Evolutionary conservation across 2,888 invertebrate genomes (phyloP).

Genomic region (Hypercompe scribonia): DNA sequence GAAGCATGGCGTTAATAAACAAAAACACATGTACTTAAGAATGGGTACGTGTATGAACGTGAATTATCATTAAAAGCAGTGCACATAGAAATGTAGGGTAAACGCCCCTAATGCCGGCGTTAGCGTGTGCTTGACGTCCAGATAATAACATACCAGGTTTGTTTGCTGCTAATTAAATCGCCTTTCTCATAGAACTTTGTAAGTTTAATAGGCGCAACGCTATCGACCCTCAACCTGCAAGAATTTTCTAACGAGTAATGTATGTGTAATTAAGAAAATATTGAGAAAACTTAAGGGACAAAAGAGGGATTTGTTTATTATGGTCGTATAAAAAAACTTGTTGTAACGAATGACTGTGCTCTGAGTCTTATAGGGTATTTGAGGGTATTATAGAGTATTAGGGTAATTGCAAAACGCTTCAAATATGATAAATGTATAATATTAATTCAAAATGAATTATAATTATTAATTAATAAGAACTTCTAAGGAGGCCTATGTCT

Average conservation of each 20-base stretch:
- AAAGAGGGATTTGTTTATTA: background rate
- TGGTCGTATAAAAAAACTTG: background rate
- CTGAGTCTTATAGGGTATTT: too few species aligned
- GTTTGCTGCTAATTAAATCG: constrained; percentile 67
- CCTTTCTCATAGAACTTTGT: constrained; percentile 66
- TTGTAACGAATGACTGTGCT: too few species aligned
- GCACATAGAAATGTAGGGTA: constrained; percentile 68
- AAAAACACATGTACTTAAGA: constrained; percentile 52
- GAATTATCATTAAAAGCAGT: constrained; percentile 66
- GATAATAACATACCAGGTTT: constrained; percentile 69
- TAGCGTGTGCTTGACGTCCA: constrained; percentile 68
- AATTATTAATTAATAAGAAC: too few species aligned
- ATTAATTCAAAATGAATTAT: too few species aligned
- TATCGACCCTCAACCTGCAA: constrained; percentile 59
- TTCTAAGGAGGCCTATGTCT: too few species aligned
- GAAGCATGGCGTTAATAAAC: constrained; percentile 43
- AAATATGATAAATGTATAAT: too few species aligned
- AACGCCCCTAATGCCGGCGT: constrained; percentile 66
- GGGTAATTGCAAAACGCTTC: too few species aligned
- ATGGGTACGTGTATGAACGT: constrained; percentile 62
- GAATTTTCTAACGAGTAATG: constrained; percentile 48
- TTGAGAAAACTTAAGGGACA: background rate
- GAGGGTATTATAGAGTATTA: too few species aligned
- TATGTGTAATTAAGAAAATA: constrained; percentile 16
- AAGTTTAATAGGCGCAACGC: constrained; percentile 72